phyloP scores from a whole-genome alignment of 2,113 vertebrate species.

The Oreocharis arfaki region DNA sequence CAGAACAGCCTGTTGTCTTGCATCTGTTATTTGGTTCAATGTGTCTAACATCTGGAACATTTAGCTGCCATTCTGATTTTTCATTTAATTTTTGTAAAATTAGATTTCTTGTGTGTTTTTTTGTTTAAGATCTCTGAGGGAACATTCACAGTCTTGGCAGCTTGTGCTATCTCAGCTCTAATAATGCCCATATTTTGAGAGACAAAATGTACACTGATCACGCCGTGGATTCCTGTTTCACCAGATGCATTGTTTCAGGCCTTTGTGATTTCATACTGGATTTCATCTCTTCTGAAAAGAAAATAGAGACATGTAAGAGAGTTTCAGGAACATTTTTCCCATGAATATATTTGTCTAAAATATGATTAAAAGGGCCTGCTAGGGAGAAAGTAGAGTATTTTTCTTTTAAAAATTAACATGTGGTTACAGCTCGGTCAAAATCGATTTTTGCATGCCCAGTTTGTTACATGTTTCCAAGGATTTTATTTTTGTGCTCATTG shows the following conservation, averaged over 20 bases:
- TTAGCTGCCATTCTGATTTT: constrained; percentile 27
- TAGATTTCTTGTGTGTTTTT: constrained; percentile 16
- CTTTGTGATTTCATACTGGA: constrained; percentile 60
- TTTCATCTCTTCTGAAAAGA: constrained; percentile 43
- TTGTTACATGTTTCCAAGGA: not conserved
- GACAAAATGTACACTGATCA: constrained; percentile 27
- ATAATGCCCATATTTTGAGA: constrained; percentile 46
- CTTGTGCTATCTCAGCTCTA: constrained; percentile 34
- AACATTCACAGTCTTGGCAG: constrained; percentile 16
- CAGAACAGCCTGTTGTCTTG: not conserved
- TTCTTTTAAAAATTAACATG: not conserved
- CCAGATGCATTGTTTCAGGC: constrained; percentile 43
- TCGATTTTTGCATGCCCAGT: not conserved
- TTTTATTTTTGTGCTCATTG: not conserved
- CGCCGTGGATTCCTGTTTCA: constrained; percentile 1
- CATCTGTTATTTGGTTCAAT: constrained; percentile 38
- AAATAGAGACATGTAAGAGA: constrained; percentile 8
- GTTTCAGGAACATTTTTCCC: constrained; percentile 44
- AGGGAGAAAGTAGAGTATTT: not conserved
- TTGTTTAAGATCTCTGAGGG: constrained; percentile 30
- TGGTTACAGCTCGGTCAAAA: constrained; percentile 9
- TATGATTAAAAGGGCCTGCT: constrained; percentile 5
- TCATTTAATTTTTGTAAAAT: constrained; percentile 54
- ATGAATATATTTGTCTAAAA: constrained; percentile 42
- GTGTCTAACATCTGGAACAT: constrained; percentile 43